Evolutionary conservation across 2,113 vertebrate species (phyloP).

Genomic region (Syngnathus scovelli): DNA sequence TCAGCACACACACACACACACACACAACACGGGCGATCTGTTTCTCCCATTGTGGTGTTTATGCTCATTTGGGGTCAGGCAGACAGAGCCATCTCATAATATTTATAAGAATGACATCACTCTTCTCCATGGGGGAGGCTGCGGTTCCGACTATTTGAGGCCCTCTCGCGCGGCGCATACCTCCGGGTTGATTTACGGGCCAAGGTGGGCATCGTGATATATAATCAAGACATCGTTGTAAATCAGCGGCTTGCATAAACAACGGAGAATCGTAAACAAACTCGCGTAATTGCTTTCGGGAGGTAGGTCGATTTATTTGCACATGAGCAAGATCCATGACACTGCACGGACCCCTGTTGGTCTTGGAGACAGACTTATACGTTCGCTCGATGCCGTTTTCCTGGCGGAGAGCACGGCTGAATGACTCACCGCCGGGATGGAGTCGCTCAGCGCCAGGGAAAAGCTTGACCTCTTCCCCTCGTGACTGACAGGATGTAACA

Average conservation of each 20-base stretch:
- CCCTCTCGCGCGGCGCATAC: constrained; percentile 40
- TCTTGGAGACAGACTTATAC: constrained; percentile 39
- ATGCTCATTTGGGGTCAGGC: constrained; percentile 17
- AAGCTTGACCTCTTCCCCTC: constrained; percentile 37
- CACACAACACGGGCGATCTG: constrained; percentile 8
- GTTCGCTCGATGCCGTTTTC: constrained; percentile 37
- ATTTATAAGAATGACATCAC: constrained; percentile 37
- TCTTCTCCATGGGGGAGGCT: constrained; percentile 29
- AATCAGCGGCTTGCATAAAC: constrained; percentile 62
- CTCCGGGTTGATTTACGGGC: constrained; percentile 54
- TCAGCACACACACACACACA: background rate
- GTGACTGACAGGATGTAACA: constrained; percentile 43
- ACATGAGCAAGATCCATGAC: constrained; percentile 43
- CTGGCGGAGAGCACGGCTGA: constrained; percentile 25
- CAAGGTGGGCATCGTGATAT: constrained; percentile 58
- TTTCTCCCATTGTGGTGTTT: constrained; percentile 31
- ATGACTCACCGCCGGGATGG: constrained; percentile 44
- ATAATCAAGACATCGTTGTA: constrained; percentile 58
- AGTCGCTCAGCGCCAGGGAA: constrained; percentile 42
- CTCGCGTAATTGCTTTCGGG: constrained; percentile 56
- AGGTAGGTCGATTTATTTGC: constrained; percentile 58
- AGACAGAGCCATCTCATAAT: constrained; percentile 41
- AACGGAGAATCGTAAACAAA: constrained; percentile 51
- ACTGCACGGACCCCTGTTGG: constrained; percentile 22
- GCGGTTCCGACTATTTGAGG: constrained; percentile 36